A percentile compares a stretch with the other conserved stretches of the same genome.
These are phyloP conservation scores for Elephas maximus DNA, from an alignment of 2,113 vertebrate genomes.

Conservation along the genomic window DNA sequence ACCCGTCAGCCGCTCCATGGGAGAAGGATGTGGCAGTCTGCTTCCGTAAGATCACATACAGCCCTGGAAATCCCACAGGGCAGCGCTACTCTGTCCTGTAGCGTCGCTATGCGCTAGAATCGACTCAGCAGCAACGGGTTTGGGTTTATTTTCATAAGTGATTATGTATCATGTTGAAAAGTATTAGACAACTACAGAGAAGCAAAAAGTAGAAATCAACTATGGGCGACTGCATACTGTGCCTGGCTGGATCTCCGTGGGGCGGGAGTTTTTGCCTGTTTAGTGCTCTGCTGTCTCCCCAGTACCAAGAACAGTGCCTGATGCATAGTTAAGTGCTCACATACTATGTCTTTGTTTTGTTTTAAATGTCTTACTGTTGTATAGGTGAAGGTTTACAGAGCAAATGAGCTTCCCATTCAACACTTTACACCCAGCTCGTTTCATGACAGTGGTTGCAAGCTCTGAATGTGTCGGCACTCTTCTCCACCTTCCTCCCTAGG, in stretches of 20 bases:
- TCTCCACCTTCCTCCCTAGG: too few relatives aligned
- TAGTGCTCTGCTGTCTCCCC: not conserved
- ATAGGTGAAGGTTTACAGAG: too few relatives aligned
- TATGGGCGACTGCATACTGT: not conserved
- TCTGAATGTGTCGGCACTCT: too few relatives aligned
- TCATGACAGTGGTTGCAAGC: too few relatives aligned
- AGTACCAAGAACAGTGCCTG: not conserved
- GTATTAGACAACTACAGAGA: not conserved
- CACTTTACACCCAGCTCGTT: too few relatives aligned
- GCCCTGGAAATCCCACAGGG: not conserved
- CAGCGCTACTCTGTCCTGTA: not conserved
- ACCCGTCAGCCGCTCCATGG: not conserved
- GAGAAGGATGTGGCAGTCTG: not conserved
- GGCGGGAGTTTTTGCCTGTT: too few relatives aligned
- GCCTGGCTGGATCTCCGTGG: fast-evolving
- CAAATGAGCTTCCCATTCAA: too few relatives aligned
- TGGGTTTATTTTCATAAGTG: not conserved
- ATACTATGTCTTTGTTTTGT: too few relatives aligned
- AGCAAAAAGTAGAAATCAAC: not conserved
- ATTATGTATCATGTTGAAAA: not conserved
- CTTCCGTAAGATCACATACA: not conserved
- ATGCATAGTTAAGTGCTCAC: too few relatives aligned
- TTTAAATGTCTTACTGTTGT: too few relatives aligned
- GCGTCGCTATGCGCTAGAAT: not conserved
- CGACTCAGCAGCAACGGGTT: not conserved